phyloP scores from a whole-genome alignment of 2,797 vertebrate genomes.

The Anguilla pacifica region DNA sequence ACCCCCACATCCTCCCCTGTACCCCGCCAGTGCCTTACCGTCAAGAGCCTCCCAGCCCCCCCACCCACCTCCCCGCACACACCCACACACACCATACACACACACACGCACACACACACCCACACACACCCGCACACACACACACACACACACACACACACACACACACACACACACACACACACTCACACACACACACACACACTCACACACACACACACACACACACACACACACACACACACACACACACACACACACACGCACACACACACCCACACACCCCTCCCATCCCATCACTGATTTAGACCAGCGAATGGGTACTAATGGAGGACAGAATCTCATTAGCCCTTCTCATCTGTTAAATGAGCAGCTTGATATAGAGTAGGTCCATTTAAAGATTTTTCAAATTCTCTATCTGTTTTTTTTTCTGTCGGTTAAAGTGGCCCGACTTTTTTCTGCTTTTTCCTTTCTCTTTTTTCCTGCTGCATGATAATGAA shows the following conservation, averaged over 20 bases:
- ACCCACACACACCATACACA: too few relatives aligned
- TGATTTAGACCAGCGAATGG: slow-evolving; percentile 65
- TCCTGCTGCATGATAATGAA: neutral
- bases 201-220: too few relatives aligned
- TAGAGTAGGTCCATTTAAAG: slow-evolving; percentile 42
- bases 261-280: slow-evolving; percentile 32
- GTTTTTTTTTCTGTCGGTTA: slow-evolving; percentile 42
- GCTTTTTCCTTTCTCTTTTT: neutral
- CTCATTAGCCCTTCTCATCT: slow-evolving; percentile 69
- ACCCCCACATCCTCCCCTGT: neutral
- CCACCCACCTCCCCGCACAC: neutral
- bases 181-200: too few relatives aligned
- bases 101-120: too few relatives aligned
- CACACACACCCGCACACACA: too few relatives aligned
- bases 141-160: too few relatives aligned
- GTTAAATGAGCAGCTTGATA: slow-evolving; percentile 60
- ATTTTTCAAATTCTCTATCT: slow-evolving; percentile 54
- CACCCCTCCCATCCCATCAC: slow-evolving; percentile 29
- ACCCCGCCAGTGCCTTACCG: neutral
- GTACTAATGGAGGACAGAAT: slow-evolving; percentile 44
- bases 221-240: too few relatives aligned
- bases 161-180: too few relatives aligned
- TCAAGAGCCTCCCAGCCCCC: slow-evolving; percentile 39
- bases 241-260: too few relatives aligned
- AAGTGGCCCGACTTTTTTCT: slow-evolving; percentile 41